Evolutionary conservation across 2,113 vertebrate species (phyloP), one percentile per base, ranked within the genome.

Genomic region (Phylloscopus trochilus): DNA sequence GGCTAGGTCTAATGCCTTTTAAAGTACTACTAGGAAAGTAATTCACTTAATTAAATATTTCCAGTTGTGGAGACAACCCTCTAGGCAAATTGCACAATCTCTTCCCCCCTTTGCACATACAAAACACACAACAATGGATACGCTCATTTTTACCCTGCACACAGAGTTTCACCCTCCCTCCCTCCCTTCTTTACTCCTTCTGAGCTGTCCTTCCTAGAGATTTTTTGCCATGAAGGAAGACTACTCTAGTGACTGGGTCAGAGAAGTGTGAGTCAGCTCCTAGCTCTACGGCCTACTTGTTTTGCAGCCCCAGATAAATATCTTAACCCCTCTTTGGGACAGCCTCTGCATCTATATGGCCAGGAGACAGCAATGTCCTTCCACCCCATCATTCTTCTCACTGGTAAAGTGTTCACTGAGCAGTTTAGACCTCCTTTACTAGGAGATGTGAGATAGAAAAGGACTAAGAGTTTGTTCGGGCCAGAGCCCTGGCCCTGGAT

Each of bases 21-120:
- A 90, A 95, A 97, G 89, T 64, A 92, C 68, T 89, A 90, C 81
- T 70, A 95, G 91, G 81, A 93, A 92, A 96, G 70, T 82, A 92
- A 96, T 92, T 95, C 66, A 81, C 76, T 94, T 93, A 95, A 95
- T 95, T 93, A 93, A 97, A 90, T 96, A 92, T 96, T 97, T 95
- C 90, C 93, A 90, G 58, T 91, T 37, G 79, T 82, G 60, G 55
- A 92, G 82, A 86, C 69, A 58, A 73, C 62, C 66, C 72, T 86
- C 91, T 51, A 53, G 64, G 72, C 77, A 95, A 83, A 64, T 86
- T 41, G 35, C 55, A 81, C 53, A 55, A 92, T 58, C 47, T 84
- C 77, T 83, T 81, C 22, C 77, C 83, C 31, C 1, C 7, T 81
- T 44, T 66, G 30, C 13, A 60, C 17, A 6, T 6, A 52, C 24